A percentile compares a stretch with the other conserved stretches of the same genome.
phyloP scores from a whole-genome alignment of 2,113 vertebrate genomes.

The Sorex fumeus region DNA sequence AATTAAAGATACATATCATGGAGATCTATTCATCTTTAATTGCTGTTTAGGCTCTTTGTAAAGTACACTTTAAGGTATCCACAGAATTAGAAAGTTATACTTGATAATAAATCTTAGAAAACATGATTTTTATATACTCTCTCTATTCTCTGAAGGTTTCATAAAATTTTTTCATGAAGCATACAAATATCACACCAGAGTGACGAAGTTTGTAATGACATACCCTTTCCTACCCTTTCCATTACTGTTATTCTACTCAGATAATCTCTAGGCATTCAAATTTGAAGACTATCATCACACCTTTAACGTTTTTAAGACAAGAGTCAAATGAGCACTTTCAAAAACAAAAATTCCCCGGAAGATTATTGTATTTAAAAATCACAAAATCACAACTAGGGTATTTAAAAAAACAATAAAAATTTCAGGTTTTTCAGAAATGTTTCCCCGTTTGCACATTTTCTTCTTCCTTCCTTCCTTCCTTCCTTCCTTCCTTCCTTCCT shows the following conservation, averaged over 20 bases:
- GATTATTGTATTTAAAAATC: neutral
- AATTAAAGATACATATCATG: neutral
- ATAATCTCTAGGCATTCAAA: neutral
- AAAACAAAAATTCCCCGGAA: neutral
- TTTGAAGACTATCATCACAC: neutral
- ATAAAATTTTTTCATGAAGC: neutral
- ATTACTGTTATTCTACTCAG: neutral
- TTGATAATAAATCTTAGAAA: constrained; percentile 40
- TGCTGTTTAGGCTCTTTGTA: neutral
- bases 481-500: too few relatives aligned
- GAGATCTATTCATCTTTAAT: constrained; percentile 18
- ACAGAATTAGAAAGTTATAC: constrained; percentile 13
- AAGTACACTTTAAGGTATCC: constrained; percentile 20
- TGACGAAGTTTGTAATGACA: neutral
- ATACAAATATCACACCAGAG: neutral
- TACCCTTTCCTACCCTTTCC: neutral
- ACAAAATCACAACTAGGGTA: neutral
- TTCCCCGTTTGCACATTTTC: neutral
- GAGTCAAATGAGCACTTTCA: neutral
- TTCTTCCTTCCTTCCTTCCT: too few relatives aligned
- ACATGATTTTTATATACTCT: neutral
- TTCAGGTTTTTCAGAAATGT: neutral
- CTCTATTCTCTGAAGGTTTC: neutral
- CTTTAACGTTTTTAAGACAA: neutral
- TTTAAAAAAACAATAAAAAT: neutral